Percentiles rank a stretch among this genome's conserved stretches.
Conservation (phyloP, 2,113 vertebrate genomes). For the Ascaphus truei region DNA sequence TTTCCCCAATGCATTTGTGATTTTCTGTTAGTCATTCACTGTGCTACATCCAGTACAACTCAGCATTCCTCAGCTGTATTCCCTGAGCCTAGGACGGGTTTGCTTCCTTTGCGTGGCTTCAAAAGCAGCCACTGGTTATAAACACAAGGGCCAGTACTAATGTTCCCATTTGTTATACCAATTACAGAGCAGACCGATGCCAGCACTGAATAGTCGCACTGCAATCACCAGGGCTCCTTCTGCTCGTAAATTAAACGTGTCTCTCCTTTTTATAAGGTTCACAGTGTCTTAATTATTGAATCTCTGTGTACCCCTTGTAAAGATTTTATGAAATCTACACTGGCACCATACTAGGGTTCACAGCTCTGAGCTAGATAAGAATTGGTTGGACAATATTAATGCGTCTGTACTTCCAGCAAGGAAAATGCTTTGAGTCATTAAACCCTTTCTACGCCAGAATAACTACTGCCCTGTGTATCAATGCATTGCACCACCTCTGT, state of each 20-base stretch:
- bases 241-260: background rate
- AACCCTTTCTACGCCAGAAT: too few species aligned
- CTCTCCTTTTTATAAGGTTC: background rate
- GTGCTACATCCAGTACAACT: too few species aligned
- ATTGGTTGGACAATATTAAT: background rate
- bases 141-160: background rate
- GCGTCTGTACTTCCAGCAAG: background rate
- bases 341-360: background rate
- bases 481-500: too few species aligned
- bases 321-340: constrained; percentile 11
- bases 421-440: background rate
- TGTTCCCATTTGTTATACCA: constrained; percentile 20
- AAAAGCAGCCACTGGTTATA: background rate
- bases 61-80: too few species aligned
- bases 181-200: constrained; percentile 14
- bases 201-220: constrained; percentile 6
- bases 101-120: too few species aligned
- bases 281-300: background rate
- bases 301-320: background rate
- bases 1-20: too few species aligned
- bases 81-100: too few species aligned
- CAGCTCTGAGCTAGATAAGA: background rate
- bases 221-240: background rate
- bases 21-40: background rate
- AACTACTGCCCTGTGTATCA: too few species aligned